Percentiles rank a stretch among this genome's conserved stretches.
Evolutionary conservation across 2,888 invertebrate species (phyloP).

Genomic region (Trichogramma dendrolimi): DNA sequence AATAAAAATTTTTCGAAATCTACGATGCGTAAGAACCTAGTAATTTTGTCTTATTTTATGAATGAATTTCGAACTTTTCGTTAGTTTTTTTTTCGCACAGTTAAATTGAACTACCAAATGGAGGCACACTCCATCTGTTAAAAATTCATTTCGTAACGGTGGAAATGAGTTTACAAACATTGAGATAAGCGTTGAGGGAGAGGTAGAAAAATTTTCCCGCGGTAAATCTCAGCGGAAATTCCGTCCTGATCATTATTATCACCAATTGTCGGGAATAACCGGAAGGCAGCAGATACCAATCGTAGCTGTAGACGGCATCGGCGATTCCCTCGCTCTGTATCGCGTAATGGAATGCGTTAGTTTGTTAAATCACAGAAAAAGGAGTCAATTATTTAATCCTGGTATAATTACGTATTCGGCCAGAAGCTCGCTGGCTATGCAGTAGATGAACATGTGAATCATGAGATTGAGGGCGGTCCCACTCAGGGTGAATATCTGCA

Average conservation of each 20-base stretch:
- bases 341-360: not conserved
- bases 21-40: no score
- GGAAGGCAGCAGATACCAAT: slow-evolving; percentile 31
- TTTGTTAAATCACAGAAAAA: not conserved
- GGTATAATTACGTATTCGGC: slow-evolving; percentile 8
- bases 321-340: slow-evolving; percentile 28
- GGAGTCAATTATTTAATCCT: no score
- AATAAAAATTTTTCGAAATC: no score
- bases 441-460: slow-evolving; percentile 23
- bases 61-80: no score
- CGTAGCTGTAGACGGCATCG: slow-evolving; percentile 30
- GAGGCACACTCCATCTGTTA: not conserved
- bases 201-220: slow-evolving; percentile 35
- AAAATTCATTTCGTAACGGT: not conserved
- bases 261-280: slow-evolving; percentile 27
- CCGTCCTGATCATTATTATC: slow-evolving; percentile 33
- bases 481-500: not conserved
- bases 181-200: slow-evolving; percentile 31
- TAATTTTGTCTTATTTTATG: no score
- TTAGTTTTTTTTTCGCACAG: no score
- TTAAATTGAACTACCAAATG: not conserved
- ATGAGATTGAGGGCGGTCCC: slow-evolving; percentile 6
- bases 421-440: slow-evolving; percentile 18
- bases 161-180: slow-evolving; percentile 15
- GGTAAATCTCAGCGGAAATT: slow-evolving; percentile 29